A percentile compares a stretch with the other conserved stretches of the same genome.
Conservation (phyloP, 1,140 invertebrate species). For the Hylyphantes graminicola region DNA sequence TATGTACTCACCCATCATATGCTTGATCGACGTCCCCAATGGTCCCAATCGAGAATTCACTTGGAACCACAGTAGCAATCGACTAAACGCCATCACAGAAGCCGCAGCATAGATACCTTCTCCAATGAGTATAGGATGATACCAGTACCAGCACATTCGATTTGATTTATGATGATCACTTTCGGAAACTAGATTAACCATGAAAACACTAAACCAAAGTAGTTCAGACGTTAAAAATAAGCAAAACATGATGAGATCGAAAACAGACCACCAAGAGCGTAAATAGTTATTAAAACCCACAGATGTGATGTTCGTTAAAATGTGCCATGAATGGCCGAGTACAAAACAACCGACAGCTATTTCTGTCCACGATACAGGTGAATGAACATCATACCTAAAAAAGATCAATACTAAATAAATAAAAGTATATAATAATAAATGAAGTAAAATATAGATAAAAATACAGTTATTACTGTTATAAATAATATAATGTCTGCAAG, state of each 20-base stretch:
- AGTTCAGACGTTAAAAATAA: slow-evolving; percentile 57
- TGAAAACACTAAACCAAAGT: slow-evolving; percentile 52
- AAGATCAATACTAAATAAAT: neutral
- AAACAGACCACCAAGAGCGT: slow-evolving; percentile 58
- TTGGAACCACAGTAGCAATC: slow-evolving; percentile 72
- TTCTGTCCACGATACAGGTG: slow-evolving; percentile 56
- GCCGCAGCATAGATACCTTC: slow-evolving; percentile 61
- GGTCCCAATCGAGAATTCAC: slow-evolving; percentile 74
- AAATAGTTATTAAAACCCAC: slow-evolving; percentile 54
- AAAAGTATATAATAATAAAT: neutral
- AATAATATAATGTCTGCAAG: too few species aligned
- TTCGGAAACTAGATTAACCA: slow-evolving; percentile 2
- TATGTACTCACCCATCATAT: slow-evolving; percentile 52
- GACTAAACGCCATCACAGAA: slow-evolving; percentile 61
- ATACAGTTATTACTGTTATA: too few species aligned
- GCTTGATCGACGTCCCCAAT: slow-evolving; percentile 64
- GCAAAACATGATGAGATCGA: slow-evolving; percentile 57
- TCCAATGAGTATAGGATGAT: slow-evolving; percentile 60
- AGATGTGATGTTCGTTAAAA: slow-evolving; percentile 46
- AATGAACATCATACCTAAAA: slow-evolving; percentile 42
- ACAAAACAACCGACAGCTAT: slow-evolving; percentile 53
- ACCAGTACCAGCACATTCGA: slow-evolving; percentile 58
- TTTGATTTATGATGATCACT: slow-evolving; percentile 10
- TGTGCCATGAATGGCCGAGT: slow-evolving; percentile 53
- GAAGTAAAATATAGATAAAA: too few species aligned